These are phyloP conservation scores for Myotis yumanensis DNA, from an alignment of 2,113 vertebrate genomes.

Conservation along the genomic window DNA sequence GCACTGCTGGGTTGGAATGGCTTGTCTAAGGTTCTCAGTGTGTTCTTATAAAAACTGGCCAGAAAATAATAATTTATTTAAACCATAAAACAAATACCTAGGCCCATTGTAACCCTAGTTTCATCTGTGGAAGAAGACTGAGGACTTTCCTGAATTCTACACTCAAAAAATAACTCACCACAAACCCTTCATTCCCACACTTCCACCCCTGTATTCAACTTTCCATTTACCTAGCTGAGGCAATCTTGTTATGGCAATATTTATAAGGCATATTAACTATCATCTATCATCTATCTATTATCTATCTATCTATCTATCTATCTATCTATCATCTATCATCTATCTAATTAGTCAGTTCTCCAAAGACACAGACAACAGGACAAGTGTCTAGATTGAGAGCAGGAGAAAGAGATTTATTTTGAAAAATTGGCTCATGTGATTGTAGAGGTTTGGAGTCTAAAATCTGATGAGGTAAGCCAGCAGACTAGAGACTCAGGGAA, in stretches of 20 bases:
- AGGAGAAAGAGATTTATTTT: not conserved
- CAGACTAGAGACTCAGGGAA: not conserved
- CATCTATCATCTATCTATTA: not conserved
- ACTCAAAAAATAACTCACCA: not conserved
- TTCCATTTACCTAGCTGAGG: not conserved
- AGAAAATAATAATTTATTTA: not conserved
- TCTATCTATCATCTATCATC: not conserved
- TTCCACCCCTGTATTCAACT: not conserved
- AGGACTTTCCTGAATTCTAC: not conserved
- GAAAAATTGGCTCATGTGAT: not conserved
- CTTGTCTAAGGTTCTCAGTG: not conserved
- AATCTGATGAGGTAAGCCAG: not conserved
- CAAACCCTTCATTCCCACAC: not conserved
- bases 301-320: too few species aligned
- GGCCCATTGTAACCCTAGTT: not conserved
- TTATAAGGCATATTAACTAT: not conserved
- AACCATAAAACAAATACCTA: not conserved
- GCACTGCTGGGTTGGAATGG: not conserved
- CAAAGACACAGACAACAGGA: not conserved
- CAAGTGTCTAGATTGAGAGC: not conserved
- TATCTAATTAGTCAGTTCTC: not conserved
- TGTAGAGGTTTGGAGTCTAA: not conserved
- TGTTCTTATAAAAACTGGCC: not conserved
- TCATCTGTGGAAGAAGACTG: not conserved
- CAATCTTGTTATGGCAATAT: not conserved